phyloP scores from a whole-genome alignment of 2,113 vertebrate genomes.

The Phrynocephalus versicolor region DNA sequence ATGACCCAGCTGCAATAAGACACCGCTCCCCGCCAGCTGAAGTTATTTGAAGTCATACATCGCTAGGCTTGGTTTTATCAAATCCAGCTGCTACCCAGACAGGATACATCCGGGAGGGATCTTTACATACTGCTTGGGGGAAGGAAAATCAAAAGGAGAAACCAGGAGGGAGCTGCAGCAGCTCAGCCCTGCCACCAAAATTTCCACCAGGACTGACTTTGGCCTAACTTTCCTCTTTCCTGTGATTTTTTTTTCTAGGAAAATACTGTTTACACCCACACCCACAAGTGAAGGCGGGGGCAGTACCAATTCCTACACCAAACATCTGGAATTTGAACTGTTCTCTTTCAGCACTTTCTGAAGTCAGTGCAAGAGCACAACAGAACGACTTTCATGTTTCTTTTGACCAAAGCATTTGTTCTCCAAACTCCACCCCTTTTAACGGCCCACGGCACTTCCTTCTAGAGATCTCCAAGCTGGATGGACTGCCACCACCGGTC shows the following conservation, averaged over 20 bases:
- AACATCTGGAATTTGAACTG: background rate
- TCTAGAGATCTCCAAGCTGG: too few relatives aligned
- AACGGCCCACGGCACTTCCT: too few relatives aligned
- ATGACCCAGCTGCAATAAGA: background rate
- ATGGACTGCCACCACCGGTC: too few relatives aligned
- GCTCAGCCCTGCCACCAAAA: background rate
- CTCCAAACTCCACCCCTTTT: background rate
- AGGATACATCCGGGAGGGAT: background rate
- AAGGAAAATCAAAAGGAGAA: background rate
- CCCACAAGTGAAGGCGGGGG: too few relatives aligned
- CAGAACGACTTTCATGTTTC: background rate
- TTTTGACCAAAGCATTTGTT: background rate
- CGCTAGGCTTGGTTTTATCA: background rate
- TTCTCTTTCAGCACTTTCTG: background rate
- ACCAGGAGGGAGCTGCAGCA: background rate
- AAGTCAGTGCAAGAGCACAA: background rate
- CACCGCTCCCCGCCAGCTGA: background rate
- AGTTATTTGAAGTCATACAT: background rate
- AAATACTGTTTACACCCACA: background rate
- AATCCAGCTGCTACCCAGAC: background rate
- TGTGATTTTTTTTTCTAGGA: background rate
- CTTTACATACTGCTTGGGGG: background rate
- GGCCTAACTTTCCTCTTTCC: background rate
- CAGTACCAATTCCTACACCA: background rate
- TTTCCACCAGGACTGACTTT: background rate